These are phyloP conservation scores for Chrysogorgia sp. DNA, from an alignment of 92 coral and sea anemone species.

Conservation along the genomic window DNA sequence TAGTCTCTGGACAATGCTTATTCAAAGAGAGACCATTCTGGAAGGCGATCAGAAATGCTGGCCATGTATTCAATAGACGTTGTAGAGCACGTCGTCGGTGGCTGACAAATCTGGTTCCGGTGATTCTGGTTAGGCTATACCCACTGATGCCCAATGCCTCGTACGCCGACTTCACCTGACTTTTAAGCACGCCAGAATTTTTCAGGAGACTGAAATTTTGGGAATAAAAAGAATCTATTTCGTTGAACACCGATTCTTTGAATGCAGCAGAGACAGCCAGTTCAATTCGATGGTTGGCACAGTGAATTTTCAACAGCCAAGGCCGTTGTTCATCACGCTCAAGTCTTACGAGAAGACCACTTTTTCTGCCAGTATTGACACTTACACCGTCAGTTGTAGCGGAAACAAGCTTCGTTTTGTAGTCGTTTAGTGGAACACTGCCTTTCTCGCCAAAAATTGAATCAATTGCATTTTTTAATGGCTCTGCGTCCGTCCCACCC, in stretches of 20 bases:
- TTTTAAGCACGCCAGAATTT: slow-evolving; percentile 8
- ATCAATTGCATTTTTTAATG: not conserved
- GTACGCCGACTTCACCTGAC: not conserved
- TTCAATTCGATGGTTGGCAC: slow-evolving; percentile 33
- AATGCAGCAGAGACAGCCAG: slow-evolving; percentile 13
- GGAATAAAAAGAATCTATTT: slow-evolving; percentile 21
- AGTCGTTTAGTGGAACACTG: slow-evolving; percentile 6
- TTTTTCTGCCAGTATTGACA: not conserved
- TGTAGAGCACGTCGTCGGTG: not conserved
- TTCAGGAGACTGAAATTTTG: slow-evolving; percentile 4
- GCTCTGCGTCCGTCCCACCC: not conserved
- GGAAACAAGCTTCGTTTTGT: slow-evolving; percentile 18
- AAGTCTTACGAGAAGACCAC: not conserved
- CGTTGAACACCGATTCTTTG: slow-evolving; percentile 1
- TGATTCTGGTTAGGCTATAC: not conserved
- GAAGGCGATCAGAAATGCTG: slow-evolving; percentile 26
- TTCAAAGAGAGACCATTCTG: not conserved
- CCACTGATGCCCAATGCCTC: not conserved
- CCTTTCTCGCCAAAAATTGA: not conserved
- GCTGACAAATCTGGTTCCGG: slow-evolving; percentile 21
- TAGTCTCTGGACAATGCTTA: slow-evolving; percentile 7
- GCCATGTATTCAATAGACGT: slow-evolving; percentile 4
- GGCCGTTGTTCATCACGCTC: slow-evolving; percentile 7
- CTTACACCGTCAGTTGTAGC: not conserved
- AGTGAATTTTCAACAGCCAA: slow-evolving; percentile 43